Evolutionary conservation across 2,113 vertebrate genomes (phyloP), one percentile per base, ranked within the genome.

Genomic region (Hyaena hyaena): DNA sequence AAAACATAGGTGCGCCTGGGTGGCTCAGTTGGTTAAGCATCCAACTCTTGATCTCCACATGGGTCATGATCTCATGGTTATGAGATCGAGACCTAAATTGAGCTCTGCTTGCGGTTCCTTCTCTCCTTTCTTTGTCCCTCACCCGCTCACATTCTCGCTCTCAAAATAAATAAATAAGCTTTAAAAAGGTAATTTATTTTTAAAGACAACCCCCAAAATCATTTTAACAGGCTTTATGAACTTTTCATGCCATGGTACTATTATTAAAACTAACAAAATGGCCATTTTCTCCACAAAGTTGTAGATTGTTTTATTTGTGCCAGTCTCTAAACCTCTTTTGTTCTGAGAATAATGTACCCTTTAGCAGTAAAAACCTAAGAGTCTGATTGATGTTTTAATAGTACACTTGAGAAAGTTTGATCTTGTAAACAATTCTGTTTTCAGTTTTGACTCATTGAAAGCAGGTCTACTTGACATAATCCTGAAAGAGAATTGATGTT

Each of bases 391-490:
- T 92, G 11, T 61, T 76, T 31, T 82, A 88, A 94, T n/a, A 66
- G 33, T 31, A 63, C 19, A 83, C 19, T 68, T 92, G 48, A 88
- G 92, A 50, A 89, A 87, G 43, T 96, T 91, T 28, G 17, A 89
- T 89, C 58, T 89, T 73, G 33, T 81, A 97, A 97, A 91, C 66
- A 91, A 61, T 90, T 77, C 28, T 77, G 33, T 63, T 92, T 84
- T 55, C 31, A 90, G 48, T 28, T 66, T 15, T 91, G 43, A 88
- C 94, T 93, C 73, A 90, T 43, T 96, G 87, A 77, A 91, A 95
- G 80, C 17, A 53, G 7, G 0, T 68, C 24, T 86, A 31, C 86
- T 94, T 84, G 85, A 97, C 66, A 79, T 86, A 69, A 97, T 85
- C 45, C 61, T 94, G 61, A 93, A 87, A n/a, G 19, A 97, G 35